These are phyloP conservation scores for Campoletis raptor DNA, from an alignment of 2,888 invertebrate species.

Conservation along the genomic window DNA sequence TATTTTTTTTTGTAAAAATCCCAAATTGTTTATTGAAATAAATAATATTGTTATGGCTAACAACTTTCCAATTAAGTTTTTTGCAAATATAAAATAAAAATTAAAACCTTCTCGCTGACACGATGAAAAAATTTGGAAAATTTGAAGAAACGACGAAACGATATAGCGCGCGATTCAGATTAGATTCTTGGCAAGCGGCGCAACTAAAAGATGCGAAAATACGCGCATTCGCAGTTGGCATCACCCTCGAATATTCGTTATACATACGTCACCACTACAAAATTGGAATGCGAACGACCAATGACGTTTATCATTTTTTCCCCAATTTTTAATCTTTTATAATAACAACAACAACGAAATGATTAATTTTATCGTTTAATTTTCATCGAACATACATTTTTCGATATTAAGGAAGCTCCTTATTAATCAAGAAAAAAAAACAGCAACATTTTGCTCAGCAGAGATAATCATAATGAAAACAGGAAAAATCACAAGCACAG, in stretches of 20 bases:
- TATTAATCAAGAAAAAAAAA: constrained; percentile 3
- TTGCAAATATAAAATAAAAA: neutral
- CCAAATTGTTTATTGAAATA: neutral
- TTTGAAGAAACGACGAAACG: constrained; percentile 32
- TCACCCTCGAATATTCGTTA: constrained; percentile 58
- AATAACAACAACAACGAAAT: neutral
- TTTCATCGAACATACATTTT: neutral
- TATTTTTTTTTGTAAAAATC: neutral
- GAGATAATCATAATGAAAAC: neutral
- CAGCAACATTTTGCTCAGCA: neutral
- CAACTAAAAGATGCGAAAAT: constrained; percentile 60
- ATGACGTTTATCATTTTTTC: constrained; percentile 48
- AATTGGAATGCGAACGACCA: constrained; percentile 48
- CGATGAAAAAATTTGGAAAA: neutral
- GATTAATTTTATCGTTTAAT: neutral
- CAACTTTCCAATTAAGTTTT: neutral
- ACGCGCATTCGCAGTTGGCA: constrained; percentile 65
- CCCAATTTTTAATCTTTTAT: constrained; percentile 15
- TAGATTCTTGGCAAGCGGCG: constrained; percentile 58
- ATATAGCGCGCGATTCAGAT: constrained; percentile 32
- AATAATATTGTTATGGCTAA: neutral
- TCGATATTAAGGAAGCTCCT: neutral
- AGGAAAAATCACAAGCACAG: constrained; percentile 47
- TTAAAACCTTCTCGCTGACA: neutral
- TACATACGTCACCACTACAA: constrained; percentile 44